A percentile compares a stretch with the other conserved stretches of the same genome.
Conservation (phyloP, 2,113 vertebrate genomes). For the Pollachius pollachius region DNA sequence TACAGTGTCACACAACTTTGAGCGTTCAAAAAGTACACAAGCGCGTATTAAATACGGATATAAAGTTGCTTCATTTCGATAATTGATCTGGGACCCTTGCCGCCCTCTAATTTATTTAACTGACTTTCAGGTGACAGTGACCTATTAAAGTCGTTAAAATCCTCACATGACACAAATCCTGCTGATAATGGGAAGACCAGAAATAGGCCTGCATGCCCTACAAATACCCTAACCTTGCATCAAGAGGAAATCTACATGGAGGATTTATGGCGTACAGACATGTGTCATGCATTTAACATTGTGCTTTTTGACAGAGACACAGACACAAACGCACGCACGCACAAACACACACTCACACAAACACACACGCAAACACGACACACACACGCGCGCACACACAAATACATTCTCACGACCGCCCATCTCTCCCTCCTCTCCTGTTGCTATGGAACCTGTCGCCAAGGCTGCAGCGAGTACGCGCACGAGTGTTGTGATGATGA, state of each 20-base stretch:
- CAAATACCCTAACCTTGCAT: too few species aligned
- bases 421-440: slow-evolving; percentile 52
- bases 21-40: too few species aligned
- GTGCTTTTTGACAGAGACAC: too few species aligned
- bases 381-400: slow-evolving; percentile 4
- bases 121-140: slow-evolving; percentile 9
- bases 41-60: too few species aligned
- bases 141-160: neutral
- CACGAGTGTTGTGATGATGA: slow-evolving; percentile 29
- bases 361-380: slow-evolving; percentile 5
- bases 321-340: too few species aligned
- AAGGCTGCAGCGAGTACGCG: slow-evolving; percentile 47
- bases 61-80: too few species aligned
- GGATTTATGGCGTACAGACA: too few species aligned
- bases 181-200: neutral
- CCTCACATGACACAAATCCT: neutral
- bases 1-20: too few species aligned
- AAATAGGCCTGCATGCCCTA: neutral
- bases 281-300: too few species aligned
- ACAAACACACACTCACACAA: slow-evolving; percentile 37
- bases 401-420: neutral
- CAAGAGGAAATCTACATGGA: too few species aligned
- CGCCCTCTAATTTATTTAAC: neutral
- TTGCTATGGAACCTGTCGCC: slow-evolving; percentile 77
- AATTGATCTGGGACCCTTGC: too few species aligned